Evolutionary conservation across 2,797 vertebrate species (phyloP).

Genomic region (Otolemur crassicaudatus): DNA sequence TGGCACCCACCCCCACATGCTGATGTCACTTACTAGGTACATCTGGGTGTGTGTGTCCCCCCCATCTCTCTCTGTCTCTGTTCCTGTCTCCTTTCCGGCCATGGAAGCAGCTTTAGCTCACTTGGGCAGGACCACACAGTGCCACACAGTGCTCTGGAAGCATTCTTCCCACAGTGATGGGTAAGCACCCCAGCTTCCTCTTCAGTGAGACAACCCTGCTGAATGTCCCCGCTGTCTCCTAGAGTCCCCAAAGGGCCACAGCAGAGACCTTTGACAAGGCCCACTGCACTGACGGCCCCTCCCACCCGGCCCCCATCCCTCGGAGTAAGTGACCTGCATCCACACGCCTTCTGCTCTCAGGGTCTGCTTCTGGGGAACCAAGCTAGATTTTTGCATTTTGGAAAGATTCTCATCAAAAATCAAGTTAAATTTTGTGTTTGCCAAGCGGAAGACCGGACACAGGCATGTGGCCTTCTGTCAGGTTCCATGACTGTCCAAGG

Average conservation of each 20-base stretch:
- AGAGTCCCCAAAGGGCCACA: accelerated
- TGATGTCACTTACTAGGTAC: not conserved
- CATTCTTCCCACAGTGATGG: too few species aligned
- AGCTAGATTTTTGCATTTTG: not conserved
- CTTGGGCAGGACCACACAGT: not conserved
- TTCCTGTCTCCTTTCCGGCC: not conserved
- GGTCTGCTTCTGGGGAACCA: not conserved
- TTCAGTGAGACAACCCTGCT: accelerated
- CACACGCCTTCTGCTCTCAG: not conserved
- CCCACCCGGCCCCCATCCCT: not conserved
- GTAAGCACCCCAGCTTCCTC: not conserved
- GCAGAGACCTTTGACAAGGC: accelerated
- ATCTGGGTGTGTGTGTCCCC: too few species aligned
- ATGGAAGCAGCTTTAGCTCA: not conserved
- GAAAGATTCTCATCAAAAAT: too few species aligned
- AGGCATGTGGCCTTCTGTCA: accelerated
- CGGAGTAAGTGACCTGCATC: accelerated
- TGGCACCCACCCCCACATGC: not conserved
- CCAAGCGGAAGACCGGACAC: accelerated
- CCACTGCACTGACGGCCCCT: not conserved
- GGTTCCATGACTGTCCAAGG: not conserved
- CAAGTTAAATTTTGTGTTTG: too few species aligned
- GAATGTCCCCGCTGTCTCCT: accelerated
- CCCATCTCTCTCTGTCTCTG: not conserved
- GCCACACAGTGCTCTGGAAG: not conserved